phyloP scores from a whole-genome alignment of 2,113 vertebrate genomes.

The Dolichotis patagonum region DNA sequence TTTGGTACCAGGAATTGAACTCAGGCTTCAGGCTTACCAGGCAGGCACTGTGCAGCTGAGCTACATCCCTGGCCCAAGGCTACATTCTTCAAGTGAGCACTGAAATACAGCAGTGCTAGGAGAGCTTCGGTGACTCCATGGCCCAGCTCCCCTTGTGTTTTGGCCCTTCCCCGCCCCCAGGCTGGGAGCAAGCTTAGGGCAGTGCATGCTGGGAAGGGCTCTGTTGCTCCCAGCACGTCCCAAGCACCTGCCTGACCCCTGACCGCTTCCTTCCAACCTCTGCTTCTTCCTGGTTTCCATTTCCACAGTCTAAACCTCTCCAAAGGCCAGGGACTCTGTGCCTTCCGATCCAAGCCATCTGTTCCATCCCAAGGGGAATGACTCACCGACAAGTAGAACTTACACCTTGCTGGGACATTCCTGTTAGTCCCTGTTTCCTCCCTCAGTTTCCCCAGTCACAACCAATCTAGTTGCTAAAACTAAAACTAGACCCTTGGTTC shows the following conservation, averaged over 20 bases:
- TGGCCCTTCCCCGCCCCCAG: too few species aligned
- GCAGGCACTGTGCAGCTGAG: too few species aligned
- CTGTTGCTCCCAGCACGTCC: neutral
- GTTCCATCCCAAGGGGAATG: neutral
- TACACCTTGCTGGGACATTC: neutral
- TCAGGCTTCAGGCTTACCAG: too few species aligned
- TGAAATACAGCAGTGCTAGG: neutral
- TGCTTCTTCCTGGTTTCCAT: neutral
- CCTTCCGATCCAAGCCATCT: neutral
- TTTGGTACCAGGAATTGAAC: too few species aligned
- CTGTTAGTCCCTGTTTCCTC: neutral
- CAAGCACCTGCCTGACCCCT: neutral
- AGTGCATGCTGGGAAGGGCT: neutral
- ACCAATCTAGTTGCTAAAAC: neutral
- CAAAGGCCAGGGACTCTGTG: neutral
- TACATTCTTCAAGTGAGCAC: neutral
- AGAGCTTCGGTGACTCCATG: neutral
- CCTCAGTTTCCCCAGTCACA: neutral
- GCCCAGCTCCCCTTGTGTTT: neutral
- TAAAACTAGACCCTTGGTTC: neutral
- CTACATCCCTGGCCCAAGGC: too few species aligned
- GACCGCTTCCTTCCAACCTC: neutral
- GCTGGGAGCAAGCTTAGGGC: neutral
- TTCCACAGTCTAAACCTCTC: neutral
- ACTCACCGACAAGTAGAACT: neutral